Conservation (phyloP, 2,797 vertebrate species). For the Arrhamphus sclerolepis region DNA sequence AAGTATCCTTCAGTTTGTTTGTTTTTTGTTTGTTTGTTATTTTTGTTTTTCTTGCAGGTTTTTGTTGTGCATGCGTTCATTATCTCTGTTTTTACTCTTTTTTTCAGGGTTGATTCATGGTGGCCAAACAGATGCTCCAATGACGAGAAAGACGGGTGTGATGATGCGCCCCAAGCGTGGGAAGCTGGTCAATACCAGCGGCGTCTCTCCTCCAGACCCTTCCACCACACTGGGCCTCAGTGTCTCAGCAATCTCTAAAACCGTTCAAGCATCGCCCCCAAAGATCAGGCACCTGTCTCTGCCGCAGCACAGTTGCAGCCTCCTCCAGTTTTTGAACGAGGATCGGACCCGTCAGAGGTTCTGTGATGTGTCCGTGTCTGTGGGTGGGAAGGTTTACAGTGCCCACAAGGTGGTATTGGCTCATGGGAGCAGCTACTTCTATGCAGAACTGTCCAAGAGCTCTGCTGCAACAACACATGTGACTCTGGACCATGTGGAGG, state of each 20-base stretch:
- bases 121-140: slow-evolving; percentile 21
- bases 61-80: too few relatives aligned
- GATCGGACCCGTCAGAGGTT: slow-evolving; percentile 86
- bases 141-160: slow-evolving; percentile 66
- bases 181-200: slow-evolving; percentile 26
- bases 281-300: slow-evolving; percentile 83
- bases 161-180: slow-evolving; percentile 53
- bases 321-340: slow-evolving; percentile 91
- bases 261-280: slow-evolving; percentile 34
- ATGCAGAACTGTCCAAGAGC: slow-evolving; percentile 91
- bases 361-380: slow-evolving; percentile 91
- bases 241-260: not conserved
- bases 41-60: too few relatives aligned
- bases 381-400: slow-evolving; percentile 86
- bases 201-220: slow-evolving; percentile 11
- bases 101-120: slow-evolving; percentile 37
- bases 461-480: slow-evolving; percentile 81
- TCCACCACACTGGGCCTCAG: not conserved
- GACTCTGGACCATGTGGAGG: slow-evolving; percentile 91
- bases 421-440: slow-evolving; percentile 97
- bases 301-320: slow-evolving; percentile 85
- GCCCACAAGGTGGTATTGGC: slow-evolving; percentile 96
- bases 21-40: too few relatives aligned
- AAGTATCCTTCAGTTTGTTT: too few relatives aligned
- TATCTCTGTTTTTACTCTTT: slow-evolving; percentile 10